Evolutionary conservation across 2,113 vertebrate genomes (phyloP).

Genomic region (Odocoileus hemionus): DNA sequence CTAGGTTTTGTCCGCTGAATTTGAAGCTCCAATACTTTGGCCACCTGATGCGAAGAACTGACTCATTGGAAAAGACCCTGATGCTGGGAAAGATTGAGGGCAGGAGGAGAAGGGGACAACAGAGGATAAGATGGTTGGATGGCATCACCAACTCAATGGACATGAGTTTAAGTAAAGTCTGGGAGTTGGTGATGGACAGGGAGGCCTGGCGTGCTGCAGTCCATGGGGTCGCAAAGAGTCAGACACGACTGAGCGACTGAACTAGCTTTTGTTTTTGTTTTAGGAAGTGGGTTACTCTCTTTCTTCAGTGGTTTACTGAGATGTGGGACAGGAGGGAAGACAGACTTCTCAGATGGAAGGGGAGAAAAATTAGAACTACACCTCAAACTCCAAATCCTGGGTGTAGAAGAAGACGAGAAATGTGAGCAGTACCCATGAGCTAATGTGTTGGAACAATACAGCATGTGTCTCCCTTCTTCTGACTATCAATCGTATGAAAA

Average conservation of each 20-base stretch:
- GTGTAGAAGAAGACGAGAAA: neutral
- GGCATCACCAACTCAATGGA: neutral
- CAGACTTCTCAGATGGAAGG: neutral
- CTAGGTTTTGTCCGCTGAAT: neutral
- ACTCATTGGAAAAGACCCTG: neutral
- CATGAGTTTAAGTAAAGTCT: neutral
- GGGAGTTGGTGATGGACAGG: neutral
- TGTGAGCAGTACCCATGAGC: neutral
- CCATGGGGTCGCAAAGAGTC: neutral
- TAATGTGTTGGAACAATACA: neutral
- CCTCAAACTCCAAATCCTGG: neutral
- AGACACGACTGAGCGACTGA: fast-evolving
- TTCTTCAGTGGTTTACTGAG: neutral
- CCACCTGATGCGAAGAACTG: neutral
- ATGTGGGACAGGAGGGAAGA: neutral
- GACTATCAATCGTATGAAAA: neutral
- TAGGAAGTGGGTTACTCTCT: too few relatives aligned
- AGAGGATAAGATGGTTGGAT: neutral
- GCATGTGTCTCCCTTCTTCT: neutral
- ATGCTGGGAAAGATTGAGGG: neutral
- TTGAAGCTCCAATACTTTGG: neutral
- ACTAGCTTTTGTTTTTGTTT: neutral
- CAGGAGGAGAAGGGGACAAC: neutral
- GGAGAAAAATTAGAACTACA: neutral
- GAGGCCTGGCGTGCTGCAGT: neutral